Evolutionary conservation across 2,888 invertebrate species (phyloP).

Genomic region (Xestoiulus laeticollis): DNA sequence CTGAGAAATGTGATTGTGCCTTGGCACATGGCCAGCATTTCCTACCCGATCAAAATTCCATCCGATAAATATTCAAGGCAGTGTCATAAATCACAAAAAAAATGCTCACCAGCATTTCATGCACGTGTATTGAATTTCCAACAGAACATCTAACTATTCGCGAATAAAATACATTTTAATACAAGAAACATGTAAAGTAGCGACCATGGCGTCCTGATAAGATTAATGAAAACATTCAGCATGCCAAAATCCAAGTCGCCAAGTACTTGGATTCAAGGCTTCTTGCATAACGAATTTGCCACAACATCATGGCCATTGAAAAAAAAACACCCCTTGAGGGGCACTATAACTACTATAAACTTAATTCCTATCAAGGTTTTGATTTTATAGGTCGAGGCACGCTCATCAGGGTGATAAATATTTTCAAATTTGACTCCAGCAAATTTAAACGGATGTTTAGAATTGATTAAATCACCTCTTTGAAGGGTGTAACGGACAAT

Average conservation of each 20-base stretch:
- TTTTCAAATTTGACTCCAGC: neutral
- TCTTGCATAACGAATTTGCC: neutral
- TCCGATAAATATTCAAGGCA: neutral
- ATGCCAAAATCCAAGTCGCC: neutral
- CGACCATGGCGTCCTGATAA: neutral
- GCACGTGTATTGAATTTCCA: neutral
- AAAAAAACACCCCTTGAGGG: neutral
- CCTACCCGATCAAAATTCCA: neutral
- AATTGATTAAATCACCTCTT: neutral
- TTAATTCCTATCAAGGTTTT: neutral
- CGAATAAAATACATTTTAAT: neutral
- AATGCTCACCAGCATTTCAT: neutral
- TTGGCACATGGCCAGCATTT: conserved; percentile 41
- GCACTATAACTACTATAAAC: neutral
- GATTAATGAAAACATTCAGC: neutral
- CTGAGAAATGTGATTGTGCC: neutral
- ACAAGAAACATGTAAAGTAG: neutral
- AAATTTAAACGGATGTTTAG: neutral
- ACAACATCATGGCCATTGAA: neutral
- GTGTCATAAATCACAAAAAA: neutral
- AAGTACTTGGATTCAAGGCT: neutral
- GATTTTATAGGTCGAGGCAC: neutral
- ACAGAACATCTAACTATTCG: neutral
- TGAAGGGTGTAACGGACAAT: too few relatives aligned
- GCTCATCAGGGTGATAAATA: neutral